Conservation (phyloP, 2,888 invertebrate genomes). For the Rhagophthalmus giganteus region DNA sequence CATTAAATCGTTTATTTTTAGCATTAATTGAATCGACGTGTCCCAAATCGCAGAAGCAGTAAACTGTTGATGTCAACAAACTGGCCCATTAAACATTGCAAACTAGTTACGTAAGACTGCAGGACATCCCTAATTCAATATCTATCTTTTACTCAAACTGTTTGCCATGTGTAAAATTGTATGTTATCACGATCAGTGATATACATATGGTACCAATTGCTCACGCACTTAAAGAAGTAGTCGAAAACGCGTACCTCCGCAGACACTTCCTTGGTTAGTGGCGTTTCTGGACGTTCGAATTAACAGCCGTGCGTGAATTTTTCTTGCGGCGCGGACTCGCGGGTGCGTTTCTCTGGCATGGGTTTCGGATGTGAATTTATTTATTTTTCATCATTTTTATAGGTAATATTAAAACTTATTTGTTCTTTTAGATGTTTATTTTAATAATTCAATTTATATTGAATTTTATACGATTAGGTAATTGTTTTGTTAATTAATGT, state of each 20-base stretch:
- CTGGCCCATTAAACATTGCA: conserved; percentile 17
- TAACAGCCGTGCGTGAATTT: conserved; percentile 13
- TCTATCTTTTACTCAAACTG: conserved; percentile 19
- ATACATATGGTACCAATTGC: conserved; percentile 13
- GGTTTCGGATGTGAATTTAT: conserved; percentile 8
- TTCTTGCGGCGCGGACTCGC: conserved; percentile 8
- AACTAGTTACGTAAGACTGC: conserved; percentile 19
- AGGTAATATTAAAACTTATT: too few relatives aligned
- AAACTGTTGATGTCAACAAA: conserved; percentile 14
- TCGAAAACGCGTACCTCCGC: conserved; percentile 21
- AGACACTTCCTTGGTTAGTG: conserved; percentile 15
- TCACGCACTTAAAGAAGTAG: conserved; percentile 14
- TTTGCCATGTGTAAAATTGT: conserved; percentile 23
- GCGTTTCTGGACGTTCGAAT: conserved; percentile 3
- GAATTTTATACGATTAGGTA: too few relatives aligned
- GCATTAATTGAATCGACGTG: conserved; percentile 13
- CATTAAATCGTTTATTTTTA: conserved; percentile 6
- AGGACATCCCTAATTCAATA: conserved; percentile 7
- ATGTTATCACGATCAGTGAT: conserved; percentile 24
- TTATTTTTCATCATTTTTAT: neutral
- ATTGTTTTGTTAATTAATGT: too few relatives aligned
- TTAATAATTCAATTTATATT: too few relatives aligned
- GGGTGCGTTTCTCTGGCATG: conserved; percentile 14
- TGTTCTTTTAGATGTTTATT: too few relatives aligned
- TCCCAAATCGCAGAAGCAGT: conserved; percentile 7